Evolutionary conservation across 2,888 invertebrate genomes (phyloP), one percentile per base, ranked within the genome.

Genomic region (Atrina japonica): DNA sequence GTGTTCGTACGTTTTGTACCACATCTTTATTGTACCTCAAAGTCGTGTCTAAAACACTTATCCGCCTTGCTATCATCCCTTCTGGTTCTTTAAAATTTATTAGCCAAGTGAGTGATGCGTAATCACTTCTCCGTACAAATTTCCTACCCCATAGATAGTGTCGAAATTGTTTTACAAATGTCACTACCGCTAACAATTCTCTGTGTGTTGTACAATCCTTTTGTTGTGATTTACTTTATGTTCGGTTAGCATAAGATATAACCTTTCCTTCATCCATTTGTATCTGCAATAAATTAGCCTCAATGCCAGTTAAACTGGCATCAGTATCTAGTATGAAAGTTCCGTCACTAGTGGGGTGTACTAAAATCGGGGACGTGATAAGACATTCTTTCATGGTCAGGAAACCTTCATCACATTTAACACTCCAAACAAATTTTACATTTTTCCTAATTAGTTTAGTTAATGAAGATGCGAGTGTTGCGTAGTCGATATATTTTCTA

Each of bases 51-150:
- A 16, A 50, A 11, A 14, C 25, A 18, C 18, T 25, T 18, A 50
- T 25, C 50, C 50, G 25, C 14, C 77, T 43, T 5, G 72, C 75
- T 27, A 67, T 53, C 30, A 66, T 49, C 25, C 71, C 77, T 40
- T 72, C 70, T 6, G 65, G 76, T 1, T 72, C 47, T 30, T 76
- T 76, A n/a, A 77, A 73, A n/a, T 49, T 70, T 18, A 18, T 60
- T n/a, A 77, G 35, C 78, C 78, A 81, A 3, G 30, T 29, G 3
- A 79, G 50, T 16, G 77, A 69, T 3, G 69, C 61, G 59, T 81
- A 77, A 50, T 81, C 78, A n/a, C 80, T 77, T 30, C 78, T 35
- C 7, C 80, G 52, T 7, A 69, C n/a, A n/a, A n/a, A n/a, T n/a
- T n/a, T n/a, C n/a, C n/a, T n/a, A n/a, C n/a, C n/a, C n/a, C n/a